phyloP scores from a whole-genome alignment of 2,888 invertebrate genomes.

The Arctia plantaginis region DNA sequence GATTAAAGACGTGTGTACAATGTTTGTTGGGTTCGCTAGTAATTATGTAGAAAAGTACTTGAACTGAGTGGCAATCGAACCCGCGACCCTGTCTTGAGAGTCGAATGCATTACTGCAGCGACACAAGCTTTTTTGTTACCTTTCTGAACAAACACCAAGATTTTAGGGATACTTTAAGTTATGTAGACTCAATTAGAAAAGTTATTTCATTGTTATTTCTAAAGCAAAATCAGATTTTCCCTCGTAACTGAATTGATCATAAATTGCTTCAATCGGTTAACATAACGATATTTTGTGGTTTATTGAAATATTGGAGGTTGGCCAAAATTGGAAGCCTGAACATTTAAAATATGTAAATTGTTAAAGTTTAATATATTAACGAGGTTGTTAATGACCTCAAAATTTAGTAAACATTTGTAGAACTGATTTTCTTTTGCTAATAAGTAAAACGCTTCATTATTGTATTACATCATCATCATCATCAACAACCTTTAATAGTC shows the following conservation, averaged over 20 bases:
- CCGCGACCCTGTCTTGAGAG: too few relatives aligned
- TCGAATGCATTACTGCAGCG: too few relatives aligned
- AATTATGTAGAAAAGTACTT: too few relatives aligned
- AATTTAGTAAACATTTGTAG: background rate
- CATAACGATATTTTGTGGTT: slow-evolving; percentile 52
- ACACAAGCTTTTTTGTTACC: background rate
- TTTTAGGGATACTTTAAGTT: background rate
- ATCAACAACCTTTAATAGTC: too few relatives aligned
- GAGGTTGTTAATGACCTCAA: background rate
- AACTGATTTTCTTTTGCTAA: background rate
- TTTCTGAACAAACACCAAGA: background rate
- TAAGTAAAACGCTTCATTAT: background rate
- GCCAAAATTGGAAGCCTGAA: slow-evolving; percentile 23
- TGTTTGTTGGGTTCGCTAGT: too few relatives aligned
- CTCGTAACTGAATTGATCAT: slow-evolving; percentile 27
- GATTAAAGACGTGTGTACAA: too few relatives aligned
- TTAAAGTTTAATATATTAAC: background rate
- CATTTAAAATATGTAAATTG: slow-evolving; percentile 10
- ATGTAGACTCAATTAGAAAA: background rate
- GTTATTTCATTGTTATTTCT: background rate
- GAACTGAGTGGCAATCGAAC: too few relatives aligned
- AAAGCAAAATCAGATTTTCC: slow-evolving; percentile 2
- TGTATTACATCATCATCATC: too few relatives aligned
- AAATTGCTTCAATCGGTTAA: slow-evolving; percentile 50
- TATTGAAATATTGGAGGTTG: slow-evolving; percentile 40